Evolutionary conservation across 2,113 vertebrate genomes (phyloP).

Genomic region (Himantopus leucocephalus): DNA sequence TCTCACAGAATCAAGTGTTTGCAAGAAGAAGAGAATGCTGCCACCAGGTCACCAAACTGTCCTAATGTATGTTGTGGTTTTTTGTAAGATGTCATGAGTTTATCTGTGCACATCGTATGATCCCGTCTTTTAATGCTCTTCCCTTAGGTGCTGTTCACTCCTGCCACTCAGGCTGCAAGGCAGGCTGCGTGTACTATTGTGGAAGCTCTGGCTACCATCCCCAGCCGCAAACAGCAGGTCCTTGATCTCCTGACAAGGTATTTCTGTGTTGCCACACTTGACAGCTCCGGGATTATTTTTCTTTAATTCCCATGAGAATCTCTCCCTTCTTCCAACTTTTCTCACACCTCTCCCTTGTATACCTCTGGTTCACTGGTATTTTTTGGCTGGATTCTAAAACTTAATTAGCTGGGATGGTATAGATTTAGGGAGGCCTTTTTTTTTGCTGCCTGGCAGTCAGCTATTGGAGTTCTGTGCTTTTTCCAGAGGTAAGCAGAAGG

Average conservation of each 20-base stretch:
- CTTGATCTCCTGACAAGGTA: conserved; percentile 97
- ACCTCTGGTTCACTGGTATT: background rate
- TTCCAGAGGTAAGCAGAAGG: background rate
- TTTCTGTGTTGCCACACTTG: background rate
- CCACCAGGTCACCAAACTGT: background rate
- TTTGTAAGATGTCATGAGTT: background rate
- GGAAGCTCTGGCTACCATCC: conserved; percentile 93
- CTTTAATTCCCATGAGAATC: background rate
- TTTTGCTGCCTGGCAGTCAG: background rate
- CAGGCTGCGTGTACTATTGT: conserved; percentile 98
- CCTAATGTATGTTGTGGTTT: rapidly evolving
- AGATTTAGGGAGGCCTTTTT: background rate
- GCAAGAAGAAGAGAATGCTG: rapidly evolving
- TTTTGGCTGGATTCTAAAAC: background rate
- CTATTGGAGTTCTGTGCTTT: background rate
- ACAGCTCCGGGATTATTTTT: background rate
- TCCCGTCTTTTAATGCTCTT: background rate
- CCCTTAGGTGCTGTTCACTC: conserved; percentile 93
- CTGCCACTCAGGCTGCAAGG: conserved; percentile 93
- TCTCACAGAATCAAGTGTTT: background rate
- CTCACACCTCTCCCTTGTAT: background rate
- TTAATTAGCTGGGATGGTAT: background rate
- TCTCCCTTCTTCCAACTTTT: background rate
- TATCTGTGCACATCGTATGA: background rate
- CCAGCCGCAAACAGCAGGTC: conserved; percentile 96